These are phyloP conservation scores for Spongia lamella DNA, from an alignment of 37 sponge, comb jelly and placozoan genomes.

Conservation along the genomic window DNA sequence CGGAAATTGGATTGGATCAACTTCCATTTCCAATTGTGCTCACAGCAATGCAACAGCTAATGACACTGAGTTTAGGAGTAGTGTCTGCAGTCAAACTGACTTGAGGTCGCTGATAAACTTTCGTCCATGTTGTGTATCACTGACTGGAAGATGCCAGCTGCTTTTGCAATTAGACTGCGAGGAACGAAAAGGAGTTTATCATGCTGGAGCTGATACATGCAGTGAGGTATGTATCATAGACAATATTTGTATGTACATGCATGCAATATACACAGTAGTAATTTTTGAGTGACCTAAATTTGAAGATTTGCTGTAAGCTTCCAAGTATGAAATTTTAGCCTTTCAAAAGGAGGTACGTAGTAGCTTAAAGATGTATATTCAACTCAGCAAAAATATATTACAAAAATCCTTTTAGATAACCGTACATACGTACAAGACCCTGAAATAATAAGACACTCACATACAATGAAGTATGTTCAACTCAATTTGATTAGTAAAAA, in stretches of 20 bases:
- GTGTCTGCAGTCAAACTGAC: not conserved
- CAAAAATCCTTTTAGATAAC: too few species aligned
- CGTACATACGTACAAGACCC: too few species aligned
- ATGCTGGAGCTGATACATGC: conserved; percentile 56
- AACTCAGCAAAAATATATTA: too few species aligned
- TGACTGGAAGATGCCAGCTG: conserved; percentile 80
- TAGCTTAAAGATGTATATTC: too few species aligned
- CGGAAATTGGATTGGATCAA: conserved; percentile 44
- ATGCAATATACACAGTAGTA: too few species aligned
- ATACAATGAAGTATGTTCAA: too few species aligned
- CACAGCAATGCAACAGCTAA: not conserved
- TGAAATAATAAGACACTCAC: too few species aligned
- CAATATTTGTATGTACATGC: not conserved
- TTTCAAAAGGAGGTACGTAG: too few species aligned
- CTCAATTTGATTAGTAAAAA: too few species aligned
- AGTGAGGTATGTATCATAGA: conserved; percentile 25
- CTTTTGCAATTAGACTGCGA: conserved; percentile 60
- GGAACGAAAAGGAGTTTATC: conserved; percentile 63
- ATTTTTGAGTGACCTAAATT: too few species aligned
- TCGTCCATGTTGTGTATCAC: conserved; percentile 85
- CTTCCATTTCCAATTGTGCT: conserved; percentile 5
- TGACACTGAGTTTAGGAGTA: not conserved
- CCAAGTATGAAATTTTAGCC: too few species aligned
- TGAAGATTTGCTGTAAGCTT: too few species aligned
- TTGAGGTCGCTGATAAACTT: conserved; percentile 28